phyloP scores from a whole-genome alignment of 2,797 vertebrate genomes.

The Amniataba percoides region DNA sequence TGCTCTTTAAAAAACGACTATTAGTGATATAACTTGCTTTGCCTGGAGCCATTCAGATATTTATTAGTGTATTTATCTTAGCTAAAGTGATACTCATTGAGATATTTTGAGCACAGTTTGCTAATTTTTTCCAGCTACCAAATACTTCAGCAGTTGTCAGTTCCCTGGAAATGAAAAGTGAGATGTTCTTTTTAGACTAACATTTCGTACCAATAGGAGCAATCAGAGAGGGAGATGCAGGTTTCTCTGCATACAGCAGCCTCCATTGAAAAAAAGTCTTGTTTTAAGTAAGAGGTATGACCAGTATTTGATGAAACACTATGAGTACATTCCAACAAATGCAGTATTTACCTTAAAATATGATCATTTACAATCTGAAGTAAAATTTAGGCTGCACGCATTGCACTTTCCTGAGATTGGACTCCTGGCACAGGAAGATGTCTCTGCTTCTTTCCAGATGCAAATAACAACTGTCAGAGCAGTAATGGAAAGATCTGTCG shows the following conservation, averaged over 20 bases:
- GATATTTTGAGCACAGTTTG: conserved; percentile 30
- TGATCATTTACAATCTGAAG: background rate
- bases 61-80: conserved; percentile 51
- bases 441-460: conserved; percentile 10
- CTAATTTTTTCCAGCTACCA: conserved; percentile 30
- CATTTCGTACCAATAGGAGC: background rate
- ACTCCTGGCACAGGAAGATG: background rate
- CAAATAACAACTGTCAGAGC: conserved; percentile 1
- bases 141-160: conserved; percentile 26
- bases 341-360: background rate
- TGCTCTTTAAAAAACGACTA: conserved; percentile 35
- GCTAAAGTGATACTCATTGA: conserved; percentile 46
- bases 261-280: too few species aligned
- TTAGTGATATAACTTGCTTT: conserved; percentile 52
- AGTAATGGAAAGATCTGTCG: background rate
- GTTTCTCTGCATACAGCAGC: background rate
- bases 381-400: background rate
- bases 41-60: conserved; percentile 50
- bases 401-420: background rate
- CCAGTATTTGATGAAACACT: background rate
- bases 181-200: background rate
- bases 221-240: background rate
- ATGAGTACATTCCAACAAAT: background rate
- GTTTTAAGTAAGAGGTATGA: background rate
- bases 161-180: conserved; percentile 1